These are phyloP conservation scores for Danio aesculapii DNA, from an alignment of 2,797 vertebrate genomes.

Conservation along the genomic window DNA sequence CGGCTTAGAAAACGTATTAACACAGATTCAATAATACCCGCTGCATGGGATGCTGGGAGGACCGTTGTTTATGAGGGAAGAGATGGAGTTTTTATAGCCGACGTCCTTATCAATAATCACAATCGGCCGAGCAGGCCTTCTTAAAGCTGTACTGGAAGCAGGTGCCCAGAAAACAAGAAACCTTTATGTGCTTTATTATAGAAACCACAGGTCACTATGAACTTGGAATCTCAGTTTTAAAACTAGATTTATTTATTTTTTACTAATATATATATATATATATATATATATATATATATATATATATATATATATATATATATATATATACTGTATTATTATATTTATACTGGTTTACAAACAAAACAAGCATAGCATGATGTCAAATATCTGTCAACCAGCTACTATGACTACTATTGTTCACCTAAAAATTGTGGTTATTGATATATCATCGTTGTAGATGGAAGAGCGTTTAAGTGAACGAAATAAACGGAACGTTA, in stretches of 20 bases:
- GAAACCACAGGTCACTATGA: neutral
- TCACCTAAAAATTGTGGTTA: no score
- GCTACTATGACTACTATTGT: no score
- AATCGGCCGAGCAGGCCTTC: slow-evolving; percentile 2
- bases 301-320: no score
- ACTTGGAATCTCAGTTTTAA: neutral
- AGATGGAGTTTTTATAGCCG: slow-evolving; percentile 14
- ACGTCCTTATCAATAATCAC: slow-evolving; percentile 24
- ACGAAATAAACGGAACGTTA: neutral
- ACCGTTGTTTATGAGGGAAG: neutral
- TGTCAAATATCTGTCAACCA: no score
- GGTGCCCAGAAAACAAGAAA: neutral
- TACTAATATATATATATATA: no score
- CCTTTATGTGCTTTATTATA: no score
- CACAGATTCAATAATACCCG: slow-evolving; percentile 47
- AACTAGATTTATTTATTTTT: no score
- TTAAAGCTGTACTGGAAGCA: slow-evolving; percentile 1
- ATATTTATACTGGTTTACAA: no score
- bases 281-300: no score
- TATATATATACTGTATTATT: no score
- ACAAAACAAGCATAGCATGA: no score
- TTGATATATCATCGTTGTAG: neutral
- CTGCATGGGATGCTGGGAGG: slow-evolving; percentile 8
- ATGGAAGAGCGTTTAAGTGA: neutral
- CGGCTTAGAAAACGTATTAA: slow-evolving; percentile 66